These are phyloP conservation scores for Allacma fusca DNA, from an alignment of 2,888 invertebrate genomes.

Conservation along the genomic window DNA sequence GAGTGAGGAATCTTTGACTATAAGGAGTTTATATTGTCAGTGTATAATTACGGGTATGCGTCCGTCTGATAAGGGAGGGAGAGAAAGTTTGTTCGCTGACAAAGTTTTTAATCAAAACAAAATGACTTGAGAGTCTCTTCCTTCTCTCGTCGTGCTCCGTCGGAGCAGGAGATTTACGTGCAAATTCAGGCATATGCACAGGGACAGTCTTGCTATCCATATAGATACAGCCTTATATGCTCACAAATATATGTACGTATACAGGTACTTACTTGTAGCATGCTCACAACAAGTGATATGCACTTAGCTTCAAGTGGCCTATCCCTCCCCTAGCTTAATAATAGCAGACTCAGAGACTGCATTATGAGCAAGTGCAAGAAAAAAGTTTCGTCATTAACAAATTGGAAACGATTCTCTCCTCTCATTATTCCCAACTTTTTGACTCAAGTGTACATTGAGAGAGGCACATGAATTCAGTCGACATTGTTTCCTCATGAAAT, in stretches of 20 bases:
- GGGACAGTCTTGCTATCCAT: no score
- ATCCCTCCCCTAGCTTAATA: no score
- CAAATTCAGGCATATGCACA: no score
- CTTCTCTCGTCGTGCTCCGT: not conserved
- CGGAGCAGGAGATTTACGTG: not conserved
- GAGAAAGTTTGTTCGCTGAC: not conserved
- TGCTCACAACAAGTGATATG: no score
- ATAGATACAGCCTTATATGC: no score
- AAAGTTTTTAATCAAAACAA: conserved; percentile 16
- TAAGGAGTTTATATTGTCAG: not conserved
- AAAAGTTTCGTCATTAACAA: conserved; percentile 9
- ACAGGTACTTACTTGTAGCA: no score
- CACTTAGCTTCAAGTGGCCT: no score
- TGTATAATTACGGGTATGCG: not conserved
- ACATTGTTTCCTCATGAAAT: conserved; percentile 4
- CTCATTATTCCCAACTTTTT: conserved; percentile 16
- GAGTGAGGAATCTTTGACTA: not conserved
- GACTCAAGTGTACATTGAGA: not conserved
- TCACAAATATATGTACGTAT: no score
- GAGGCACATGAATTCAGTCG: not conserved
- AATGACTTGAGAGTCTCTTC: conserved; percentile 1
- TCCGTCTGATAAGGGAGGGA: not conserved
- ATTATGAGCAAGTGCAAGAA: not conserved
- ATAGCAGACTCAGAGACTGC: not conserved
- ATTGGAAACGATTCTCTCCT: conserved; percentile 3